phyloP scores from a whole-genome alignment of 2,888 invertebrate species.

The Ceratothoa steindachneri region DNA sequence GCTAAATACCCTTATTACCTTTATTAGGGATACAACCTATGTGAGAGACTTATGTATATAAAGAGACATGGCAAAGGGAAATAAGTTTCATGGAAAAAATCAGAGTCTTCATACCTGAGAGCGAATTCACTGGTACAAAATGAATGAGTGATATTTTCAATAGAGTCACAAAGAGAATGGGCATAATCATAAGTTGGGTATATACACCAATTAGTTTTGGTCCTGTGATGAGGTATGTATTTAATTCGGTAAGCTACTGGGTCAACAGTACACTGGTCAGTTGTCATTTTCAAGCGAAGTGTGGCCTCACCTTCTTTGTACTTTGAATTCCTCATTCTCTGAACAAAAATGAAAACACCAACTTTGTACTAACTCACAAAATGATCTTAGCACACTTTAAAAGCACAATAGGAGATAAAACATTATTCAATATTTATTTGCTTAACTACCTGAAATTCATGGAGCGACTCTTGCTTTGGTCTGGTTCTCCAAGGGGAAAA shows the following conservation, averaged over 20 bases:
- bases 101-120: constrained; percentile 59
- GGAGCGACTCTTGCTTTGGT: constrained; percentile 79
- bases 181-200: constrained; percentile 99
- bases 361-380: constrained; percentile 11
- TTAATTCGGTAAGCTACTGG: constrained; percentile 97
- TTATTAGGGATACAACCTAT: too few species aligned
- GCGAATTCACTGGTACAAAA: constrained; percentile 99
- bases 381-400: too few species aligned
- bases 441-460: constrained; percentile 67
- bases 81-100: too few species aligned
- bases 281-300: constrained; percentile 85
- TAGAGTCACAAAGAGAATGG: constrained; percentile 96
- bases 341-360: constrained; percentile 31
- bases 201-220: constrained; percentile 93
- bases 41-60: too few species aligned
- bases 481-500: constrained; percentile 94
- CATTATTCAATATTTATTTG: not conserved
- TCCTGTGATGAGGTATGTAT: constrained; percentile 87
- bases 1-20: too few species aligned
- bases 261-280: constrained; percentile 99
- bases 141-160: constrained; percentile 97
- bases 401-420: too few species aligned
- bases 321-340: constrained; percentile 98
- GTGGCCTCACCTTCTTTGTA: constrained; percentile 95
- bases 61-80: too few species aligned